These are phyloP conservation scores for Sebastes taczanowskii DNA, from an alignment of 2,797 vertebrate genomes.

Conservation along the genomic window DNA sequence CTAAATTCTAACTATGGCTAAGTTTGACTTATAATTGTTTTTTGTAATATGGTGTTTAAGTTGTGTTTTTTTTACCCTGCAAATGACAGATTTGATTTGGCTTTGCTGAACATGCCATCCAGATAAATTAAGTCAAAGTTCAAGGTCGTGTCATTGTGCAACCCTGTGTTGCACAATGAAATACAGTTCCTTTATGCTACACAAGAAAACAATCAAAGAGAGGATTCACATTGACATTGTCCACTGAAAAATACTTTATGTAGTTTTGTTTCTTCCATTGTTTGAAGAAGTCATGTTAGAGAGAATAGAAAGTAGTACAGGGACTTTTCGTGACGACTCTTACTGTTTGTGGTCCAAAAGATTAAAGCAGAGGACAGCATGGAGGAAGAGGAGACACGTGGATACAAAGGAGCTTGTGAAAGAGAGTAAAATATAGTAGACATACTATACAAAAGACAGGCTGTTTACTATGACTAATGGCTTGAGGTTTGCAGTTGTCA, in stretches of 20 bases:
- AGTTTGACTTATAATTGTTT: neutral
- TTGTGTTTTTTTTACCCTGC: too few relatives aligned
- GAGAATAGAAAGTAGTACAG: neutral
- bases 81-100: neutral
- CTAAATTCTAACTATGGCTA: neutral
- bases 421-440: neutral
- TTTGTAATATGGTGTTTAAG: neutral
- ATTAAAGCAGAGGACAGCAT: neutral
- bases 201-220: neutral
- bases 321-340: neutral
- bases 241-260: neutral
- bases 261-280: neutral
- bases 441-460: neutral
- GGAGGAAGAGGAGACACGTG: neutral
- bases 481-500: slow-evolving; percentile 44
- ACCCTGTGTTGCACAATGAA: neutral
- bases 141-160: neutral
- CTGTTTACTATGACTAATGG: slow-evolving; percentile 39
- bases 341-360: neutral
- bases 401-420: neutral
- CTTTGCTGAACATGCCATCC: neutral
- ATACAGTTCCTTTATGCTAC: neutral
- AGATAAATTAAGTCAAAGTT: neutral
- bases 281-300: neutral
- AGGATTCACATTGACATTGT: neutral